These are phyloP conservation scores for Rhodophaea formosa DNA, from an alignment of 2,888 invertebrate species.

Conservation along the genomic window DNA sequence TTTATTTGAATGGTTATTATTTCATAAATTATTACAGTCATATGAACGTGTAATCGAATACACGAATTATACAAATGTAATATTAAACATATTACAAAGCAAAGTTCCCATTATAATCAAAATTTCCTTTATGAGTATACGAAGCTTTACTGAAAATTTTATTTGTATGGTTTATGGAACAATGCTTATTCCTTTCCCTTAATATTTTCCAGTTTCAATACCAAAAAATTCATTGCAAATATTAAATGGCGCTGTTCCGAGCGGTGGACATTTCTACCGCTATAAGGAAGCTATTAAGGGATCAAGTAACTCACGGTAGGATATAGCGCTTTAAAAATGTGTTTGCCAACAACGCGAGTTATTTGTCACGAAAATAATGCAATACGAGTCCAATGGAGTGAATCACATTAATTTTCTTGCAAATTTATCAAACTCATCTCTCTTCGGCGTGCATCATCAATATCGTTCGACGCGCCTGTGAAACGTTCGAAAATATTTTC, in stretches of 20 bases:
- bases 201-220: constrained; percentile 13
- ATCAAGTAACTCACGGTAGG: constrained; percentile 5
- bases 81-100: neutral
- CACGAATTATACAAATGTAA: neutral
- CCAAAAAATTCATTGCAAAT: constrained; percentile 10
- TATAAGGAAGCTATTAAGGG: constrained; percentile 10
- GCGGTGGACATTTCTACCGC: constrained; percentile 1
- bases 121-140: neutral
- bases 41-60: neutral
- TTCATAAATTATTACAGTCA: neutral
- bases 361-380: constrained; percentile 3
- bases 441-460: constrained; percentile 7
- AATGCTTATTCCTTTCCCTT: constrained; percentile 5
- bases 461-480: constrained; percentile 12
- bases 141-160: neutral
- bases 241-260: constrained; percentile 8
- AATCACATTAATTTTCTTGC: constrained; percentile 7
- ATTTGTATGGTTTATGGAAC: constrained; percentile 1
- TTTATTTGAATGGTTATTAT: neutral
- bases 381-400: neutral
- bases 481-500: constrained; percentile 31
- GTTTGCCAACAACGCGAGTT: neutral
- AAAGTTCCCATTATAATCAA: neutral
- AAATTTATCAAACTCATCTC: constrained; percentile 11
- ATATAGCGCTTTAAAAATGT: constrained; percentile 5